Evolutionary conservation across 92 coral and sea anemone genomes (phyloP).

Genomic region (Meandrina meandrites): DNA sequence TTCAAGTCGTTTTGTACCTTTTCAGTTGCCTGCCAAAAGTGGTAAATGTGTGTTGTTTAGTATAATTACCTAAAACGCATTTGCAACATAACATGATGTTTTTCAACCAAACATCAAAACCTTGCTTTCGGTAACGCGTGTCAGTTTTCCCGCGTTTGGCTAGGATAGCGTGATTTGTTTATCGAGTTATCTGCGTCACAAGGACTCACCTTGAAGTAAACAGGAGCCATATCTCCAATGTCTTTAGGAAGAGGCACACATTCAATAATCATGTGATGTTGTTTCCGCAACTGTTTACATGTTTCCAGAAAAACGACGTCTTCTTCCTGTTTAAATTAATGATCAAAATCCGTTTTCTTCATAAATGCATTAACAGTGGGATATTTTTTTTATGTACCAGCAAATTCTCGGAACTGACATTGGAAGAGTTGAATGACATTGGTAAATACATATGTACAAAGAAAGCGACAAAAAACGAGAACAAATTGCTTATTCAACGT

Average conservation of each 20-base stretch:
- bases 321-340: constrained; percentile 65
- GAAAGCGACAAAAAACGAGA: no score
- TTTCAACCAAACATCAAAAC: not conserved
- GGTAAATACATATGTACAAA: no score
- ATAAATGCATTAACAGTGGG: not conserved
- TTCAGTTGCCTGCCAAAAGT: no score
- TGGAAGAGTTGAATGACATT: not conserved
- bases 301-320: constrained; percentile 97
- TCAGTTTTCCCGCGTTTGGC: not conserved
- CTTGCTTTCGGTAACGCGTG: not conserved
- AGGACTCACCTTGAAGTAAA: constrained; percentile 87
- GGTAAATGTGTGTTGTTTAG: no score
- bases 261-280: constrained; percentile 93
- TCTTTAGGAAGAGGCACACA: constrained; percentile 96
- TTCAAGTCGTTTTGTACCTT: no score
- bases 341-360: not conserved
- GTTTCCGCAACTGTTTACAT: constrained; percentile 71
- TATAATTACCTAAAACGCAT: not conserved
- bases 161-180: not conserved
- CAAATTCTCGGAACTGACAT: not conserved
- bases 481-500: no score
- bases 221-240: constrained; percentile 92
- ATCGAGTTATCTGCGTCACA: not conserved
- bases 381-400: not conserved
- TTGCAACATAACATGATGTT: not conserved